Evolutionary conservation across 2,888 invertebrate genomes (phyloP).

Genomic region (Cosmopolites sordidus): DNA sequence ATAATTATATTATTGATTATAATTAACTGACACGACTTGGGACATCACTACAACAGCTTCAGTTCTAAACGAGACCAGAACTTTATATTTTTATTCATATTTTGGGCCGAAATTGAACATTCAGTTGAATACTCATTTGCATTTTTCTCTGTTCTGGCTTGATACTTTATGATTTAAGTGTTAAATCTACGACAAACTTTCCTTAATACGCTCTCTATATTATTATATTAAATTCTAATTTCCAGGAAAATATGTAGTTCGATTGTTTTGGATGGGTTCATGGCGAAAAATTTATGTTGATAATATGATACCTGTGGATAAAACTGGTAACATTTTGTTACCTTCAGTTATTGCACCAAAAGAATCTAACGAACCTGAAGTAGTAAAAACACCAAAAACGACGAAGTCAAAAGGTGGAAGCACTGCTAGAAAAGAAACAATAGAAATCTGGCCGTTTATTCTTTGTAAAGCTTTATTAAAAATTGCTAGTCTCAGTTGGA

Average conservation of each 20-base stretch:
- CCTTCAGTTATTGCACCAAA: slow-evolving; percentile 34
- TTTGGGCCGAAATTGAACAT: too few species aligned
- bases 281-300: slow-evolving; percentile 52
- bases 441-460: slow-evolving; percentile 51
- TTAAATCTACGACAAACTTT: too few species aligned
- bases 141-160: too few species aligned
- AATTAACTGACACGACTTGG: too few species aligned
- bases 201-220: too few species aligned
- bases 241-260: slow-evolving; percentile 50
- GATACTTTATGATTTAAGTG: too few species aligned
- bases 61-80: too few species aligned
- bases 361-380: neutral
- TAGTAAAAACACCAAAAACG: slow-evolving; percentile 2
- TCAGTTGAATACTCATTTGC: too few species aligned
- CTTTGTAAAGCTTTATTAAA: slow-evolving; percentile 50
- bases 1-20: too few species aligned
- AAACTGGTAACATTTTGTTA: slow-evolving; percentile 41
- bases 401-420: neutral
- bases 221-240: too few species aligned
- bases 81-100: too few species aligned
- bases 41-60: too few species aligned
- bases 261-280: slow-evolving; percentile 50
- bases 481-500: slow-evolving; percentile 46
- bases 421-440: slow-evolving; percentile 28
- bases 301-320: slow-evolving; percentile 49